Evolutionary conservation across 2,888 invertebrate genomes (phyloP).

Genomic region (Scaptomyza reducta): DNA sequence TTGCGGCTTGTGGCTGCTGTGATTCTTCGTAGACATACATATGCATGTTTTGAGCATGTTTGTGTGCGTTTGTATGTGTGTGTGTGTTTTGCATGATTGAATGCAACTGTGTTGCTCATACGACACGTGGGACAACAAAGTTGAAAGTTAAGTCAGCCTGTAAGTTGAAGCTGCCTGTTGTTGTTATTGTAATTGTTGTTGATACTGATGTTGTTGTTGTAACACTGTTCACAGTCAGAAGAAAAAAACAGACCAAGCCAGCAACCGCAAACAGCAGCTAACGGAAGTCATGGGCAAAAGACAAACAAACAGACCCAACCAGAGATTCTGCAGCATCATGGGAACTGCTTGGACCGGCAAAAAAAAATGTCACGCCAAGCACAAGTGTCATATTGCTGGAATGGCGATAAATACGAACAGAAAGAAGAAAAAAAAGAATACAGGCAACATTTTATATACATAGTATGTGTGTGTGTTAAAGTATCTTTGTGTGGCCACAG

Average conservation of each 20-base stretch:
- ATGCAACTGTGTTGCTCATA: constrained; percentile 66
- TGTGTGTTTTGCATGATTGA: constrained; percentile 46
- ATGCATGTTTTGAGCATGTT: constrained; percentile 11
- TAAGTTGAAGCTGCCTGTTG: constrained; percentile 42
- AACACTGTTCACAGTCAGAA: constrained; percentile 44
- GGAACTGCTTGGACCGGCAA: constrained; percentile 73
- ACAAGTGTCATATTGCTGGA: constrained; percentile 75
- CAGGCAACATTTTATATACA: constrained; percentile 73
- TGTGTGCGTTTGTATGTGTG: constrained; percentile 10
- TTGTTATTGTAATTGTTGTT: constrained; percentile 23
- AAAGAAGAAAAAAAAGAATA: constrained; percentile 23
- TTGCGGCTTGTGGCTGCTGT: constrained; percentile 43
- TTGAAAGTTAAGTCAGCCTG: constrained; percentile 60
- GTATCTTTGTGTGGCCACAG: constrained; percentile 28
- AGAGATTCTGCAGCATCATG: constrained; percentile 79
- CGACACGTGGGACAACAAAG: constrained; percentile 74
- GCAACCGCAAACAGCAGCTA: constrained; percentile 62
- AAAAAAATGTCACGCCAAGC: constrained; percentile 57
- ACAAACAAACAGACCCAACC: constrained; percentile 67
- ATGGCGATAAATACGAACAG: constrained; percentile 65
- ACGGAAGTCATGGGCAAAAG: constrained; percentile 78
- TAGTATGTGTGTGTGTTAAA: constrained; percentile 34
- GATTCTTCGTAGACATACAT: constrained; percentile 21
- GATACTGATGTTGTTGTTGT: neutral
- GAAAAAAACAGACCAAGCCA: constrained; percentile 45